Base-by-base conservation (phyloP, 2,113 vertebrate genomes). In the Etia nguti region DNA sequence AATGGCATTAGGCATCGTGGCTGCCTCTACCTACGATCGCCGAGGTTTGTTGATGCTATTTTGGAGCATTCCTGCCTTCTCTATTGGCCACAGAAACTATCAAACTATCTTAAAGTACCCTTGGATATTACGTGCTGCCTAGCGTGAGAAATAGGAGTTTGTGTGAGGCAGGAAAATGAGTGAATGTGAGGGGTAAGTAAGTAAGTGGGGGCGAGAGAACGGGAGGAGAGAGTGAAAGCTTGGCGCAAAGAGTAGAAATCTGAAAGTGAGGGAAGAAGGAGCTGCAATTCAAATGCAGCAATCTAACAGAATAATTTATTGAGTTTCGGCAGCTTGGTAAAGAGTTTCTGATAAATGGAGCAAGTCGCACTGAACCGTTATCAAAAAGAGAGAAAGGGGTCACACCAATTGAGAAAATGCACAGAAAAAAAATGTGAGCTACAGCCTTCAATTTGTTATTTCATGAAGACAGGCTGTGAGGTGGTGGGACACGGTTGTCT, bases 231-330 rank as follows among this genome's bases (percentile, higher is more conserved):
- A 82, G 85, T 31, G 80, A 92, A 83, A 73, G 73, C 85, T 70
- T 65, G 2, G 83, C 65, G 73, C 86, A 18, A 81, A 89, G 79
- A 82, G 87, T 22, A 83, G 85, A 88, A 91, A 87, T 93, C 91
- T 85, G 86, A 92, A 86, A 90, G 89, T 86, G 88, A 89, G 82
- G 91, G 89, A 90, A 90, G 90, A 93, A 94, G 92, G 90, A 92
- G 92, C 55, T 86, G 88, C 52, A 88, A 95, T 96, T 94, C 88
- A 96, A 93, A 96, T 94, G 93, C 81, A 79, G 84, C 93, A 95
- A 95, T 95, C 95, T 96, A 92, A 94, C 92, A 94, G 95, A 96
- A 96, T 95, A 95, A 96, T 95, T 95, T 94, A 96, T 95, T 95
- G 92, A 95, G 93, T 95, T 94, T 89, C 90, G 82, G 85, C 86